Conservation (phyloP, 2,113 vertebrate genomes). For the Ornithorhynchus anatinus region DNA sequence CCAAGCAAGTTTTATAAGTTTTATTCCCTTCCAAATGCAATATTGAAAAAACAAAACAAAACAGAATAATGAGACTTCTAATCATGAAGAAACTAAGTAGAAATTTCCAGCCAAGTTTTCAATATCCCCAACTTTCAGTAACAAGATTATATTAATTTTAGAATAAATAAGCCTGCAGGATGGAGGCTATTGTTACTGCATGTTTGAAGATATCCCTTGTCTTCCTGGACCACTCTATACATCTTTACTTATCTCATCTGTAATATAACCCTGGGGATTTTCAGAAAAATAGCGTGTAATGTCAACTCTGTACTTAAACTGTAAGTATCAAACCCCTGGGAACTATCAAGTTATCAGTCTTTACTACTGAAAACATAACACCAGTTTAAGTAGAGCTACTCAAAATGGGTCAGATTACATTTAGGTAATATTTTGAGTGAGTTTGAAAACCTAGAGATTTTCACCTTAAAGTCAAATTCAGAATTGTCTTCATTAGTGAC, state of each 20-base stretch:
- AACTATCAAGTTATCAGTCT: slow-evolving; percentile 74
- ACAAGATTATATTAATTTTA: slow-evolving; percentile 13
- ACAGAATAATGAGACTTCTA: background rate
- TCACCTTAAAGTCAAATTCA: slow-evolving; percentile 39
- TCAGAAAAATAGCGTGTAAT: slow-evolving; percentile 59
- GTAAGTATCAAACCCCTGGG: slow-evolving; percentile 63
- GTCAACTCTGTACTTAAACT: slow-evolving; percentile 65
- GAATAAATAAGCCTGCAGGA: slow-evolving; percentile 20
- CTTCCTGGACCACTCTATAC: background rate
- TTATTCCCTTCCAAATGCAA: background rate
- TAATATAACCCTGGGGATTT: slow-evolving; percentile 59
- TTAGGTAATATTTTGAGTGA: slow-evolving; percentile 54
- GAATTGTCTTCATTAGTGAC: slow-evolving; percentile 29
- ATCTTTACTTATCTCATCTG: slow-evolving; percentile 54
- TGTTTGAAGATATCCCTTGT: slow-evolving; percentile 23
- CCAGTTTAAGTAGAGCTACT: slow-evolving; percentile 58
- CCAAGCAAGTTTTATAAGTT: no score
- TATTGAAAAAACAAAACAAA: background rate
- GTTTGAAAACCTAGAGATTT: slow-evolving; percentile 56
- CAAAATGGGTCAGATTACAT: slow-evolving; percentile 65
- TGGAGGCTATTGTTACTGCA: background rate
- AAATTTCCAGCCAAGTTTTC: background rate
- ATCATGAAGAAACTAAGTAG: background rate
- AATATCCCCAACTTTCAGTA: slow-evolving; percentile 2
- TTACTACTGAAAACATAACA: slow-evolving; percentile 70